Evolutionary conservation across 2,113 vertebrate species (phyloP).

Genomic region (Manacus vitellinus): DNA sequence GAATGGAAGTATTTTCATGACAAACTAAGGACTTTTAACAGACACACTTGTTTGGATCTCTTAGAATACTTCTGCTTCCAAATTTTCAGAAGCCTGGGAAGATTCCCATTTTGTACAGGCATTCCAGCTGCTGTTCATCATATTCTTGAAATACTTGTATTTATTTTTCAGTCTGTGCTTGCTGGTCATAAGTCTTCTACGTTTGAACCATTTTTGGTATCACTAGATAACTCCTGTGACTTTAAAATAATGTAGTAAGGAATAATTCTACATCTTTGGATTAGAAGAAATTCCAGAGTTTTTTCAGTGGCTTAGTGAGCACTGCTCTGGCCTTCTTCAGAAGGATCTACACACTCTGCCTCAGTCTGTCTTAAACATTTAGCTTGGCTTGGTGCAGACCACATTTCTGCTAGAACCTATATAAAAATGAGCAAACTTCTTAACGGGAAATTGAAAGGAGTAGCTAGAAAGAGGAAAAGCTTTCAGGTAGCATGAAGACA

Average conservation of each 20-base stretch:
- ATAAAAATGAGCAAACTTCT: background rate
- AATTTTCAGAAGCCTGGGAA: background rate
- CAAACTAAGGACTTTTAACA: background rate
- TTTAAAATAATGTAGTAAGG: background rate
- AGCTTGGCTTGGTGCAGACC: background rate
- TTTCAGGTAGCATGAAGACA: background rate
- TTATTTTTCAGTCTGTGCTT: background rate
- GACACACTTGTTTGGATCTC: background rate
- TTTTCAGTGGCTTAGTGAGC: background rate
- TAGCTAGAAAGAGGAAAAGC: background rate
- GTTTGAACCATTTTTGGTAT: constrained; percentile 10
- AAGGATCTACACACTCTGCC: background rate
- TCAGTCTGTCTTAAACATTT: background rate
- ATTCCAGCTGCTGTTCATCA: background rate
- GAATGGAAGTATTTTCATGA: background rate
- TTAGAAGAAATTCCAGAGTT: background rate
- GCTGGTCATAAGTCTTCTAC: background rate
- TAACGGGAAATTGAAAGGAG: background rate
- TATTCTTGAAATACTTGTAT: background rate
- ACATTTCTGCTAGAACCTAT: background rate
- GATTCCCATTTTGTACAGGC: background rate
- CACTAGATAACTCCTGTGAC: background rate
- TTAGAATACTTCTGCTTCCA: background rate
- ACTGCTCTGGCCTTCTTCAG: background rate
- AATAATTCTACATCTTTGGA: background rate